phyloP scores from a whole-genome alignment of 2,113 vertebrate genomes.

The Rostratula benghalensis region DNA sequence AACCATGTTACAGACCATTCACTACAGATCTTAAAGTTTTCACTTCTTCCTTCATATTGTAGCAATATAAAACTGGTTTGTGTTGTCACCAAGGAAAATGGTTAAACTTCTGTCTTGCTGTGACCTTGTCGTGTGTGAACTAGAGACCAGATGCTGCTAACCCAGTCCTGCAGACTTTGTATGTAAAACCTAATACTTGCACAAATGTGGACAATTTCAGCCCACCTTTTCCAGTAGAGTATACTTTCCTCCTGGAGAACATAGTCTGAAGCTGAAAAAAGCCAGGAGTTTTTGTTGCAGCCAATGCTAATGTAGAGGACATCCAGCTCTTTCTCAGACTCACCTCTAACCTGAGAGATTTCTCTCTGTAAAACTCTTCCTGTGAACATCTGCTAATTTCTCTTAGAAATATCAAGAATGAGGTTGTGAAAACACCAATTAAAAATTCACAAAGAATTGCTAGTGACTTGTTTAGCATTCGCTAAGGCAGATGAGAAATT shows the following conservation, averaged over 20 bases:
- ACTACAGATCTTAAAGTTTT: not conserved
- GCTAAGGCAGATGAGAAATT: slow-evolving; percentile 61
- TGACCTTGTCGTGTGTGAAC: not conserved
- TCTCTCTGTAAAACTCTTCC: not conserved
- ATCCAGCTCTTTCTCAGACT: not conserved
- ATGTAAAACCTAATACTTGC: not conserved
- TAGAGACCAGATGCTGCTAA: not conserved
- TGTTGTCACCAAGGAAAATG: not conserved
- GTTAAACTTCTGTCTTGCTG: not conserved
- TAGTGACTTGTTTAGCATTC: slow-evolving; percentile 48
- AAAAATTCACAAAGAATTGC: slow-evolving; percentile 69
- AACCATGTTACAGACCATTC: not conserved
- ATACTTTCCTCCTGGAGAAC: not conserved
- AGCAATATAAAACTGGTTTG: not conserved
- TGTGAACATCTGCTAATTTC: slow-evolving; percentile 57
- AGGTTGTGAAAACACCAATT: slow-evolving; percentile 69
- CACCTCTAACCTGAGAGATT: not conserved
- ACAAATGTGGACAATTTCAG: not conserved
- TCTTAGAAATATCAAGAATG: slow-evolving; percentile 45
- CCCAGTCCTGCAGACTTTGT: not conserved
- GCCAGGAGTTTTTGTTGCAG: not conserved
- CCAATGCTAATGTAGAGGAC: not conserved
- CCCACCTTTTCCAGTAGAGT: not conserved
- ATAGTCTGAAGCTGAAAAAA: not conserved
- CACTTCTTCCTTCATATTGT: not conserved